Evolutionary conservation across 2,888 invertebrate genomes (phyloP), one percentile per base, ranked within the genome.

Genomic region (Drosophila eohydei): DNA sequence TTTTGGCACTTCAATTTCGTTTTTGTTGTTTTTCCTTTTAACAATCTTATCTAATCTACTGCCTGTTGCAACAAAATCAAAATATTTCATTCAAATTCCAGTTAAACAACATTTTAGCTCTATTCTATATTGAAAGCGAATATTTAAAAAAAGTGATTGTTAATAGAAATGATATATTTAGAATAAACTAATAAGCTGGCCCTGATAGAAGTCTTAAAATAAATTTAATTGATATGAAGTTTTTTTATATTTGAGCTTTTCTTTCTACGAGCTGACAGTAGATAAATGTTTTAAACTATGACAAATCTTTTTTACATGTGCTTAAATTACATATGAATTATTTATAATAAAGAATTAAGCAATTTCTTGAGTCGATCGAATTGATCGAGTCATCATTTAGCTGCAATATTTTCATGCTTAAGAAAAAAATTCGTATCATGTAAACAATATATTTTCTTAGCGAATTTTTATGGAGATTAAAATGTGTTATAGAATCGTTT

Each of bases 21-120:
- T 67, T 32, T 54, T 62, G 69, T 68, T 51, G 34, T 30, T 46
- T 26, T 14, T 7, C 8, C 16, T 16, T 26, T 30, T 21, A 36
- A 38, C 60, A 67, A 80, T 85, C 88, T 85, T 75, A 83, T 83
- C 83, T 88, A 80, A 83, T 85, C 83, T 30, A 11, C 5, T 51
- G 40, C 28, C 57, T 55, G 3, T n/a, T 36, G 40, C 46, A 60
- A 36, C 56, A 44, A 56, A 75, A 79, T 78, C 66, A 75, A 57
- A 67, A 63, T 32, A 28, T 11, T 71, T 44, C 59, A 77, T 63
- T 74, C 66, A 78, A 59, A 38, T 6, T n/a, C n/a, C 4, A 30
- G 30, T 8, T 46, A n/a, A 46, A 55, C 46, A 69, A 74, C 38
- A 46, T 41, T 46, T 21, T 4, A 28, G 12, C 4, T 34, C n/a